Percentiles rank a stretch among this genome's conserved stretches.
Evolutionary conservation across 2,113 vertebrate species (phyloP).

Genomic region (Oreochromis niloticus): DNA sequence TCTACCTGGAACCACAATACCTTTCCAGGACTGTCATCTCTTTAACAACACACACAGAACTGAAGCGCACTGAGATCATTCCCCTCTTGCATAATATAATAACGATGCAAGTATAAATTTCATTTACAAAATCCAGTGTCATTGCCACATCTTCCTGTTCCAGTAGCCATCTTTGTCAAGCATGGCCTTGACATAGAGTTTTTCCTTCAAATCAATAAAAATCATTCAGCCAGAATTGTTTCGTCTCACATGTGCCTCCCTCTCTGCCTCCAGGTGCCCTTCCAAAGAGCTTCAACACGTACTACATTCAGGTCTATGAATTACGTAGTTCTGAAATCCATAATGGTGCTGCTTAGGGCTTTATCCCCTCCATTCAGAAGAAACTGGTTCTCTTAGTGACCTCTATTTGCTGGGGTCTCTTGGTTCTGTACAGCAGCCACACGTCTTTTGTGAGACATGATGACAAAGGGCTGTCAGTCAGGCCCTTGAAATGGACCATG

Average conservation of each 20-base stretch:
- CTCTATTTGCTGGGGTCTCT: constrained; percentile 55
- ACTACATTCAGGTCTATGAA: constrained; percentile 1
- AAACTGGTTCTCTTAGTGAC: constrained; percentile 29
- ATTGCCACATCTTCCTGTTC: not conserved
- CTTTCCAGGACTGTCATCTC: not conserved
- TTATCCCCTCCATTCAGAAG: constrained; percentile 28
- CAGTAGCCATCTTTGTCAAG: not conserved
- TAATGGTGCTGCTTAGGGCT: constrained; percentile 15
- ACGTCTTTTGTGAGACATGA: constrained; percentile 32
- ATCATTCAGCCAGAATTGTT: not conserved
- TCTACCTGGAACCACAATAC: not conserved
- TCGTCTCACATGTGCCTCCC: not conserved
- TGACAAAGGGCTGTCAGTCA: constrained; percentile 23
- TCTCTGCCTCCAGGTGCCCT: not conserved
- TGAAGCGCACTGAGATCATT: not conserved
- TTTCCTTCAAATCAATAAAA: not conserved
- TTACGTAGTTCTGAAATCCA: constrained; percentile 4
- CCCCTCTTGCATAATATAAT: not conserved
- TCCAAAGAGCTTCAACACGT: not conserved
- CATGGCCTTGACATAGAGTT: not conserved
- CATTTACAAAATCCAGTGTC: not conserved
- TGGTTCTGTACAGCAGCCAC: constrained; percentile 9
- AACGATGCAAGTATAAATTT: not conserved
- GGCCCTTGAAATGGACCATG: not conserved
- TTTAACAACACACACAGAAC: not conserved